Conservation (phyloP, 2,888 invertebrate genomes). For the Pyrrhia umbra region DNA sequence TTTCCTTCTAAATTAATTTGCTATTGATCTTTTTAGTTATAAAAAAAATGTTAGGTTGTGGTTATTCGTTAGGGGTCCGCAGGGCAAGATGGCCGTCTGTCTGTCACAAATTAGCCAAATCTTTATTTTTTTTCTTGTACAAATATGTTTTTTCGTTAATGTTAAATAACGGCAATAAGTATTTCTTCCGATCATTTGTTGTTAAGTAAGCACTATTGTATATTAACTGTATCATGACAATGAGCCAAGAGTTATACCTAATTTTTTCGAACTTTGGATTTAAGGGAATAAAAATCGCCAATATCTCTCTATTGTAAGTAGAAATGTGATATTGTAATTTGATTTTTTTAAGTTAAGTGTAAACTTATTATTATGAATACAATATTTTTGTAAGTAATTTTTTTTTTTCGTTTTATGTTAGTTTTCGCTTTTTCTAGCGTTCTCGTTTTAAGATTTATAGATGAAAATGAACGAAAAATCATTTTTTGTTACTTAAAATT, state of each 20-base stretch:
- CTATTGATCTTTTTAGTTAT: slow-evolving; percentile 75
- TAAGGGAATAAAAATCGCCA: slow-evolving; percentile 81
- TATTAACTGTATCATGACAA: slow-evolving; percentile 79
- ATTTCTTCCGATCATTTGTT: slow-evolving; percentile 86
- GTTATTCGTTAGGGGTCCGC: slow-evolving; percentile 74
- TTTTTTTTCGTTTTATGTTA: slow-evolving; percentile 83
- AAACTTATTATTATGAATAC: slow-evolving; percentile 86
- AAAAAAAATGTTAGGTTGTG: slow-evolving; percentile 86
- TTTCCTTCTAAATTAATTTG: slow-evolving; percentile 80
- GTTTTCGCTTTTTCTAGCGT: slow-evolving; percentile 87
- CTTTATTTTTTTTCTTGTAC: slow-evolving; percentile 85
- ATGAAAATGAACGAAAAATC: slow-evolving; percentile 83
- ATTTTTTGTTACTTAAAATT: slow-evolving; percentile 89
- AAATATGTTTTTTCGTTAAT: slow-evolving; percentile 77
- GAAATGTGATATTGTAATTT: slow-evolving; percentile 91
- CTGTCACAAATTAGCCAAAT: slow-evolving; percentile 87
- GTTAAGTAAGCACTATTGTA: slow-evolving; percentile 79
- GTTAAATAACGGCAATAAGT: slow-evolving; percentile 83
- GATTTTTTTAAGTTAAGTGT: slow-evolving; percentile 86
- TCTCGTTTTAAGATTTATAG: slow-evolving; percentile 86
- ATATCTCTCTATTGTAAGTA: slow-evolving; percentile 90
- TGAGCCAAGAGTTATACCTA: slow-evolving; percentile 79
- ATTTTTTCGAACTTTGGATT: slow-evolving; percentile 76
- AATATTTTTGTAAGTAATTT: slow-evolving; percentile 89
- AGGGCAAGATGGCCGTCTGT: slow-evolving; percentile 66